Evolutionary conservation across 1,140 invertebrate genomes (phyloP).

Genomic region (Drosophila serrata): DNA sequence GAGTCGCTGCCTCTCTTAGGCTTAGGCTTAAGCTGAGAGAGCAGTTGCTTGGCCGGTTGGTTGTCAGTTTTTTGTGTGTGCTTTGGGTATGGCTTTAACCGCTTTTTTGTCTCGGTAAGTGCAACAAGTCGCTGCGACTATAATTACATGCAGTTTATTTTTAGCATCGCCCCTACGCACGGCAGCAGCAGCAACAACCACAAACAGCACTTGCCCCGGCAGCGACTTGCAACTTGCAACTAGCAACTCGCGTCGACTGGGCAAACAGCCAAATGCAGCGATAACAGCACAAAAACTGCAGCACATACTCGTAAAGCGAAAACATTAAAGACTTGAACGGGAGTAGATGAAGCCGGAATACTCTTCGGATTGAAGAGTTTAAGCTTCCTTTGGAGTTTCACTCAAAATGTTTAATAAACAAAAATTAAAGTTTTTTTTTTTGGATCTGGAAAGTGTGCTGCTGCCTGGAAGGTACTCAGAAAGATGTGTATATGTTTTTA

Average conservation of each 20-base stretch:
- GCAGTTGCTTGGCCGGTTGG: slow-evolving; percentile 15
- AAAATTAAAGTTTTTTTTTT: not conserved
- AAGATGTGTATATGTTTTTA: slow-evolving; percentile 1
- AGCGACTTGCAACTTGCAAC: slow-evolving; percentile 44
- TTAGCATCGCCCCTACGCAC: slow-evolving; percentile 61
- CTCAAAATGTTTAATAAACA: slow-evolving; percentile 6
- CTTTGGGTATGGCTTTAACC: slow-evolving; percentile 49
- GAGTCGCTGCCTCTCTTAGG: slow-evolving; percentile 4
- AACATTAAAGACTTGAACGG: slow-evolving; percentile 1
- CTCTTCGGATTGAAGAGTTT: not conserved
- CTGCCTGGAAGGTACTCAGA: not conserved
- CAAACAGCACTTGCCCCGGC: slow-evolving; percentile 27
- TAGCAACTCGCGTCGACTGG: slow-evolving; percentile 40
- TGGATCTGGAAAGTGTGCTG: not conserved
- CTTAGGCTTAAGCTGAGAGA: not conserved
- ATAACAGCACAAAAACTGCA: slow-evolving; percentile 62
- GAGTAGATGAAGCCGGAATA: not conserved
- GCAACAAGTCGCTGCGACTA: slow-evolving; percentile 75
- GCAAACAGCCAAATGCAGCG: slow-evolving; percentile 63
- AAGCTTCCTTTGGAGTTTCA: not conserved
- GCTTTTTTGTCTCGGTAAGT: slow-evolving; percentile 52
- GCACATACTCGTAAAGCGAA: slow-evolving; percentile 40
- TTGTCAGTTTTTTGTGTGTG: slow-evolving; percentile 26
- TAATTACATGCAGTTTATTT: slow-evolving; percentile 80
- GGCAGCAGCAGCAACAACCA: slow-evolving; percentile 28